Conservation (phyloP, 2,113 vertebrate genomes). For the Sylvilagus bachmani region DNA sequence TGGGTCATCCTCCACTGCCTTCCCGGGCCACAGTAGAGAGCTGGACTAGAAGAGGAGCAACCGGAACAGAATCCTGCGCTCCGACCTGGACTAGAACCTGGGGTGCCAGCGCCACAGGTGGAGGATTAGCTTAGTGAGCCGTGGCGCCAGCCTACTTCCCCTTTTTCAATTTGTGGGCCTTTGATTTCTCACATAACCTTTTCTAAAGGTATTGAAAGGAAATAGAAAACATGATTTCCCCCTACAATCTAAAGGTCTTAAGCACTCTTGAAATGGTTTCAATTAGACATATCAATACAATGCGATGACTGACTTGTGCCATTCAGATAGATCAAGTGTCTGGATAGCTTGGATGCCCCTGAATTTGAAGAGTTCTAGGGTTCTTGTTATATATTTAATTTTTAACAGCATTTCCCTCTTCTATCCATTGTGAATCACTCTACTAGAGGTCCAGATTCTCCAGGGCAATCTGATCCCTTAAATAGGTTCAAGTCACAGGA, state of each 20-base stretch:
- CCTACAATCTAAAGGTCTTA: not conserved
- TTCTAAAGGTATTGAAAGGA: slow-evolving; percentile 21
- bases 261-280: not conserved
- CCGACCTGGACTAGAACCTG: no score
- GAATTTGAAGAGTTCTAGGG: not conserved
- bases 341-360: not conserved
- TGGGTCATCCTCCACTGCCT: no score
- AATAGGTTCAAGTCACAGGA: not conserved
- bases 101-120: no score
- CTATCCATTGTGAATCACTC: not conserved
- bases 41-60: no score
- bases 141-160: no score
- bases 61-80: no score
- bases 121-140: no score
- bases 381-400: not conserved
- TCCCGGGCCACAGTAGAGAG: no score
- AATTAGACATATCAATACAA: not conserved
- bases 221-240: not conserved
- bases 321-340: not conserved
- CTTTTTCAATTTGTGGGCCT: no score
- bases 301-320: not conserved
- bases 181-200: not conserved
- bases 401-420: not conserved
- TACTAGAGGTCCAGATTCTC: not conserved
- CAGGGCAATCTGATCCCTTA: not conserved